phyloP scores from a whole-genome alignment of 2,113 vertebrate genomes.

The Podarcis raffonei region DNA sequence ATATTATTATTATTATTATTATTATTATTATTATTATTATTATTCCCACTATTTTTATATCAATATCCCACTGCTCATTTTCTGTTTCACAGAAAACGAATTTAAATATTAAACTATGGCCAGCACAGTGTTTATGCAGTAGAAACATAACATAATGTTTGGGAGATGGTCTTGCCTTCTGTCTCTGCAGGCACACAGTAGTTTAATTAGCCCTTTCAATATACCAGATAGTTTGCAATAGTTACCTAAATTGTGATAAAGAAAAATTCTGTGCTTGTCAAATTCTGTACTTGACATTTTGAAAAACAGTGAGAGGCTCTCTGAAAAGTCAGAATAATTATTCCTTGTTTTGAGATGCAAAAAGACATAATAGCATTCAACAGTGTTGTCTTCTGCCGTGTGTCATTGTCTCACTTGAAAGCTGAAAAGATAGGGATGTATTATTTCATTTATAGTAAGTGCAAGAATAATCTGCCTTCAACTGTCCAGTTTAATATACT shows the following conservation, averaged over 20 bases:
- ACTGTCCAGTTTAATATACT: not conserved
- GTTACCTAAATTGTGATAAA: not conserved
- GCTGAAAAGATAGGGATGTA: not conserved
- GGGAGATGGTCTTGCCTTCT: conserved; percentile 5
- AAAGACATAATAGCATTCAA: not conserved
- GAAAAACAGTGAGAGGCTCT: not conserved
- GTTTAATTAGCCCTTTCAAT: conserved; percentile 4
- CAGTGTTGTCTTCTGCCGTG: not conserved
- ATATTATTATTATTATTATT: too few species aligned
- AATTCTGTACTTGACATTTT: not conserved
- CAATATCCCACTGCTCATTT: not conserved
- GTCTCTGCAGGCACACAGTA: conserved; percentile 27
- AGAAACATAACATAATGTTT: not conserved
- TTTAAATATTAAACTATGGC: not conserved
- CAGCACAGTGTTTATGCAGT: not conserved
- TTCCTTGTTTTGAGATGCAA: not conserved
- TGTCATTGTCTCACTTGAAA: not conserved
- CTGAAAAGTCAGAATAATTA: not conserved
- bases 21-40: too few species aligned
- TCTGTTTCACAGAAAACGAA: not conserved
- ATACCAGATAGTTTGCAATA: not conserved
- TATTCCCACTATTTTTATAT: not conserved
- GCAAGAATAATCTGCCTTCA: not conserved
- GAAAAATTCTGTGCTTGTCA: not conserved
- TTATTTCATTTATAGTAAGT: not conserved